phyloP scores from a whole-genome alignment of 2,888 invertebrate genomes.

The Thera britannica region DNA sequence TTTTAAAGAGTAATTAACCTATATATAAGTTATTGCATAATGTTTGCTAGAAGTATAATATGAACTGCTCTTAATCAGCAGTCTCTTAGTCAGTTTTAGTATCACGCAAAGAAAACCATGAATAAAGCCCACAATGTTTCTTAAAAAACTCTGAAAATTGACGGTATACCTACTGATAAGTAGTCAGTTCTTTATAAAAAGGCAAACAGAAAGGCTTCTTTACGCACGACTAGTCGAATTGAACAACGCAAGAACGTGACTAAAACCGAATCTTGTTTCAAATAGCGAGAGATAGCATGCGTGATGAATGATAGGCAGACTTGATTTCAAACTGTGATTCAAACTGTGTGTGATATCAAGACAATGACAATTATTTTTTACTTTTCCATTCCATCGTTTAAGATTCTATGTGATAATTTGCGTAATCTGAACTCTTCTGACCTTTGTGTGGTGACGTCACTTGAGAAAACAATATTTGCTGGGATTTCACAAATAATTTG shows the following conservation, averaged over 20 bases:
- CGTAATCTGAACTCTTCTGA: slow-evolving; percentile 40
- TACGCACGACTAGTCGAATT: slow-evolving; percentile 52
- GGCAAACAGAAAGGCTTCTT: slow-evolving; percentile 45
- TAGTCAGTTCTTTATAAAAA: slow-evolving; percentile 28
- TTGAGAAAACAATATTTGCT: slow-evolving; percentile 25
- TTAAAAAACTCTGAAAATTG: slow-evolving; percentile 8
- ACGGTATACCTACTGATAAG: slow-evolving; percentile 4
- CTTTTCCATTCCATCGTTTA: slow-evolving; percentile 1
- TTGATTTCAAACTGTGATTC: slow-evolving; percentile 7
- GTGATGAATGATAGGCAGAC: slow-evolving; percentile 20
- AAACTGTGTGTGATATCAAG: too few species aligned
- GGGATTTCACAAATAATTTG: slow-evolving; percentile 36
- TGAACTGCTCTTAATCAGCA: too few species aligned
- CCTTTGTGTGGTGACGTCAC: slow-evolving; percentile 46
- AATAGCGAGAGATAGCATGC: slow-evolving; percentile 41
- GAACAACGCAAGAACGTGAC: slow-evolving; percentile 53
- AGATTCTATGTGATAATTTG: slow-evolving; percentile 24
- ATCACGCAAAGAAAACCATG: too few species aligned
- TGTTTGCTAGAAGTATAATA: too few species aligned
- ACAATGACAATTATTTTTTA: too few species aligned
- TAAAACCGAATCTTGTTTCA: slow-evolving; percentile 47
- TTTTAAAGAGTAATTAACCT: too few species aligned
- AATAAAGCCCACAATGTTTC: background rate
- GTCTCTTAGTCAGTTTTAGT: too few species aligned
- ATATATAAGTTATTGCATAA: too few species aligned